Evolutionary conservation across 1,140 invertebrate species (phyloP).

Genomic region (Meloidogyne floridensis): DNA sequence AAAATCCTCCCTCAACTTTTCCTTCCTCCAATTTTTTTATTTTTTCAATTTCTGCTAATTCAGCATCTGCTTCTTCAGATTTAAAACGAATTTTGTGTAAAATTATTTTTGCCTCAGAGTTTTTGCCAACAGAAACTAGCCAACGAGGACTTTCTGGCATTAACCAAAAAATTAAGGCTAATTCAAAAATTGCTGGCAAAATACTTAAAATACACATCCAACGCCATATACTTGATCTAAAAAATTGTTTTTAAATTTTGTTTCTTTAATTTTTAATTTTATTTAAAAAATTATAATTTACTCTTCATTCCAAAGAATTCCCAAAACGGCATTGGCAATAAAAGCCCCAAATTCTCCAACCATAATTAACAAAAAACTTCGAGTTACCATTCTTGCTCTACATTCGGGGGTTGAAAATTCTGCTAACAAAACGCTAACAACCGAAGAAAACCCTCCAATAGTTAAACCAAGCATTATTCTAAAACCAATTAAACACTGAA

Average conservation of each 20-base stretch:
- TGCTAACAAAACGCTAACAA: slow-evolving; percentile 17
- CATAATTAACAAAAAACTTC: slow-evolving; percentile 14
- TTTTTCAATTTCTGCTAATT: neutral
- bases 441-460: neutral
- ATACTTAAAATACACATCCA: slow-evolving; percentile 22
- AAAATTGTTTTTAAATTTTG: neutral
- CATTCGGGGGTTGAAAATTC: slow-evolving; percentile 14
- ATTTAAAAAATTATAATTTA: neutral
- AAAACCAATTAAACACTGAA: slow-evolving; percentile 10
- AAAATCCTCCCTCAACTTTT: neutral
- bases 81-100: slow-evolving; percentile 18
- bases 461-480: slow-evolving; percentile 20
- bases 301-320: slow-evolving; percentile 22
- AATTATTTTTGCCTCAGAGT: neutral
- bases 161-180: neutral
- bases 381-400: slow-evolving; percentile 10
- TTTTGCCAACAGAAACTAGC: slow-evolving; percentile 8
- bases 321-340: slow-evolving; percentile 30
- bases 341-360: slow-evolving; percentile 18
- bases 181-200: slow-evolving; percentile 8
- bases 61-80: slow-evolving; percentile 3
- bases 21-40: slow-evolving; percentile 14
- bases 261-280: neutral
- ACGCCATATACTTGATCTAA: slow-evolving; percentile 18
- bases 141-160: slow-evolving; percentile 28